phyloP scores from a whole-genome alignment of 1,140 invertebrate genomes.

The Drosophila tropicalis region DNA sequence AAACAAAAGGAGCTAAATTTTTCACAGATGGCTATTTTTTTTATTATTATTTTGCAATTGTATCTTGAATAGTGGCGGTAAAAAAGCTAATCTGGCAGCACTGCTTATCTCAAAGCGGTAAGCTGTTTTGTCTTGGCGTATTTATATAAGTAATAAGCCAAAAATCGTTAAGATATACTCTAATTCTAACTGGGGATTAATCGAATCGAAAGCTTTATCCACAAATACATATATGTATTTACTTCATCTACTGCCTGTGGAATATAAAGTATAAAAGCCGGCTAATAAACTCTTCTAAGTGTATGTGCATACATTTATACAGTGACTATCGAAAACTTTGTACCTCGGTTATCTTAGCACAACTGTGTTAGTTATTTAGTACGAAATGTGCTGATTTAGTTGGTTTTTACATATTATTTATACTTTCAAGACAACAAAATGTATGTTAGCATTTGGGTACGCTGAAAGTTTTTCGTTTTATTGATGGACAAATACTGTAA shows the following conservation, averaged over 20 bases:
- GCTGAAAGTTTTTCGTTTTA: too few species aligned
- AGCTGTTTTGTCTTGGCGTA: not conserved
- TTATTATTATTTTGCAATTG: not conserved
- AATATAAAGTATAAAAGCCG: not conserved
- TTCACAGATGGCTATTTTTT: too few species aligned
- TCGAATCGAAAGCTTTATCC: not conserved
- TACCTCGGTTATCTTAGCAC: not conserved
- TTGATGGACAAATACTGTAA: too few species aligned
- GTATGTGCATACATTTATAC: slow-evolving; percentile 10
- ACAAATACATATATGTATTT: not conserved
- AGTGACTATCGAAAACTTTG: not conserved
- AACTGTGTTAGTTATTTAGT: too few species aligned
- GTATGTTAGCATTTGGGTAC: too few species aligned
- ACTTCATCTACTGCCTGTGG: too few species aligned
- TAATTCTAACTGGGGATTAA: not conserved
- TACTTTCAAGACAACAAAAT: too few species aligned
- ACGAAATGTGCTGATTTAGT: too few species aligned
- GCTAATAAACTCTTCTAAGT: not conserved
- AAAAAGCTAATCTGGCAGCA: not conserved
- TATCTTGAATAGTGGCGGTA: not conserved
- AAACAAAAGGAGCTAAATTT: too few species aligned
- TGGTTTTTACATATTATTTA: too few species aligned
- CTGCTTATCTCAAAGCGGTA: not conserved
- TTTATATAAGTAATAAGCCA: slow-evolving; percentile 3
- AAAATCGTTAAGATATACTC: not conserved